These are phyloP conservation scores for Oscheius sp. DNA, from an alignment of 2,888 invertebrate species.

Conservation along the genomic window DNA sequence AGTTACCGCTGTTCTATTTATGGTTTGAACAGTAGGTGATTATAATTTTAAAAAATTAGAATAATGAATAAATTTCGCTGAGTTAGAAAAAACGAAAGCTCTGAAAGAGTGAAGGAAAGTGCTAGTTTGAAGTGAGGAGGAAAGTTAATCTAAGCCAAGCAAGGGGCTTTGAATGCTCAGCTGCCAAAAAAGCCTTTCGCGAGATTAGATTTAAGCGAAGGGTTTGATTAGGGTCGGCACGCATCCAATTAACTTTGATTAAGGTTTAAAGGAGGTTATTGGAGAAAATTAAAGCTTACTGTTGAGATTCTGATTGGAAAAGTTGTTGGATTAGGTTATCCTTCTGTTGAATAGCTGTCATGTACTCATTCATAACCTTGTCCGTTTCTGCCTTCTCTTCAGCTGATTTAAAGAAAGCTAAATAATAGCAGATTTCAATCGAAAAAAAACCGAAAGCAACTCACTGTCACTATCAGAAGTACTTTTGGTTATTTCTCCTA, in stretches of 20 bases:
- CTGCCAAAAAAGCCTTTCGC: constrained; percentile 7
- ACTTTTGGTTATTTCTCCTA: constrained; percentile 28
- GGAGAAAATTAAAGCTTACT: constrained; percentile 33
- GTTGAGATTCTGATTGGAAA: constrained; percentile 43
- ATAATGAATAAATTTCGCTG: background rate
- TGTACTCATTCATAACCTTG: constrained; percentile 51
- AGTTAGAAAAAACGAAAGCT: background rate
- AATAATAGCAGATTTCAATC: background rate
- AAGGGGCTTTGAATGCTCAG: too few species aligned
- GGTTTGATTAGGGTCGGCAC: background rate
- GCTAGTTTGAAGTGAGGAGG: background rate
- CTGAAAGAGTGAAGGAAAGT: background rate
- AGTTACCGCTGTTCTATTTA: too few species aligned
- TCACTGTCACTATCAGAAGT: constrained; percentile 16
- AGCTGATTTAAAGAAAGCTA: constrained; percentile 46
- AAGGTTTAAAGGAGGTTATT: background rate
- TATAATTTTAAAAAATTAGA: background rate
- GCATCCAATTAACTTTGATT: background rate
- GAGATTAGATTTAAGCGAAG: background rate
- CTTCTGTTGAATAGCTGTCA: constrained; percentile 47
- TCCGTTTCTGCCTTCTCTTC: constrained; percentile 59
- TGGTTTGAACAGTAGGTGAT: too few species aligned
- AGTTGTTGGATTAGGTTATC: constrained; percentile 43
- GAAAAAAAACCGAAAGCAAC: background rate
- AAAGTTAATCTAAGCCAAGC: too few species aligned